Base-by-base conservation (phyloP, 2,113 vertebrate genomes). In the Syrmaticus mikado region DNA sequence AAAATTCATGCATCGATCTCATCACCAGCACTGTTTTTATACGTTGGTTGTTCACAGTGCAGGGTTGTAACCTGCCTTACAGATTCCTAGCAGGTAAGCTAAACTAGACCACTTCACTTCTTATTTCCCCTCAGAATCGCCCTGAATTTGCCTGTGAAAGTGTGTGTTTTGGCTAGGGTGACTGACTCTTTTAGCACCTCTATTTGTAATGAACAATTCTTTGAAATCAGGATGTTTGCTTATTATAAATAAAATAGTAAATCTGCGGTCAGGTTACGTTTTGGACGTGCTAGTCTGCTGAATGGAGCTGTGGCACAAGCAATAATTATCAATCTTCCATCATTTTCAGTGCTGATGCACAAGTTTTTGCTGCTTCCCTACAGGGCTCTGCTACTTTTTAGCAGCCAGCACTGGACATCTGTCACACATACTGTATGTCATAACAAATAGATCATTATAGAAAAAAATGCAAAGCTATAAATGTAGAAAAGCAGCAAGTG, bases 371-470 rank as follows among this genome's bases (percentile, higher is more conserved):
- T 85, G 93, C 90, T 88, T 94, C 95, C 94, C 92, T 97, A 92
- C 72, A 95, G 93, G 87, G 89, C 67, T 85, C 89, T 90, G 71
- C 64, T 97, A 91, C 92, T 88, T 97, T 97, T 95, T 94, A 95
- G 90, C 75, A 90, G 97, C 95, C 95, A 97, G 93, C 96, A 94
- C 92, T 94, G 95, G 97, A 97, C 97, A 97, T 96, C 96, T 97
- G 97, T 97, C 96, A 96, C 93, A 90, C 97, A 96, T 94, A 94
- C 92, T 97, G 96, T 93, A 94, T 96, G 97, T 97, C 95, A 96
- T 95, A 97, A 96, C 96, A 96, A 97, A 96, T 95, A 92, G 79
- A 94, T 95, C 96, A 96, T 96, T 96, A 96, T 76, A 77, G 85
- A 58, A 88, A 95, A 74, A 90, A 79, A 86, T 9, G 36, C 79